Percentiles rank a stretch among this genome's conserved stretches.
Conservation (phyloP, 2,113 vertebrate genomes). For the Rhipidura dahli region DNA sequence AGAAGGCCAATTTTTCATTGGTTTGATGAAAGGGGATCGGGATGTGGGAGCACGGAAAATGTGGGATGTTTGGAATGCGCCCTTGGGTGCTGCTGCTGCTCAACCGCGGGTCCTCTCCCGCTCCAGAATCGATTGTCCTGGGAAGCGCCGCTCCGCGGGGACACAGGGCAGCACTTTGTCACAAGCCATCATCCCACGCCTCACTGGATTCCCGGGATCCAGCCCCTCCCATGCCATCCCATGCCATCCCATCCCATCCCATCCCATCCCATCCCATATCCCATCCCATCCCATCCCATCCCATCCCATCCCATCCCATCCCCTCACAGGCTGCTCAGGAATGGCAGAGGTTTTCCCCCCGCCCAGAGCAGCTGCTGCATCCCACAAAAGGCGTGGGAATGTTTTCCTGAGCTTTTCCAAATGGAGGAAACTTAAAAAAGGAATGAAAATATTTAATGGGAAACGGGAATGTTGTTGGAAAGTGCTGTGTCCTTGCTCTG, state of each 20-base stretch:
- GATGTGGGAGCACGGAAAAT: not conserved
- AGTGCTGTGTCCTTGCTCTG: not conserved
- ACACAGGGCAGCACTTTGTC: conserved; percentile 29
- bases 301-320: not conserved
- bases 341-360: fast-evolving
- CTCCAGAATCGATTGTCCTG: conserved; percentile 48
- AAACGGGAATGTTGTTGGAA: not conserved
- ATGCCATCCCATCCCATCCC: not conserved
- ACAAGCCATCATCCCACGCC: conserved; percentile 17
- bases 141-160: not conserved
- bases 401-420: not conserved
- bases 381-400: too few relatives aligned
- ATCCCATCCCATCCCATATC: too few relatives aligned
- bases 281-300: not conserved
- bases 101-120: not conserved
- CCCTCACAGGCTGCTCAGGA: not conserved
- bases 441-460: not conserved
- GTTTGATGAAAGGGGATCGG: fast-evolving
- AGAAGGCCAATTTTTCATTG: fast-evolving
- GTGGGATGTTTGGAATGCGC: fast-evolving
- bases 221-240: not conserved
- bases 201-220: not conserved
- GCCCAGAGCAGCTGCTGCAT: not conserved
- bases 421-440: not conserved
- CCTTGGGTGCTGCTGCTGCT: not conserved